Conservation (phyloP, 92 coral and sea anemone species). For the Actinostola sp. region DNA sequence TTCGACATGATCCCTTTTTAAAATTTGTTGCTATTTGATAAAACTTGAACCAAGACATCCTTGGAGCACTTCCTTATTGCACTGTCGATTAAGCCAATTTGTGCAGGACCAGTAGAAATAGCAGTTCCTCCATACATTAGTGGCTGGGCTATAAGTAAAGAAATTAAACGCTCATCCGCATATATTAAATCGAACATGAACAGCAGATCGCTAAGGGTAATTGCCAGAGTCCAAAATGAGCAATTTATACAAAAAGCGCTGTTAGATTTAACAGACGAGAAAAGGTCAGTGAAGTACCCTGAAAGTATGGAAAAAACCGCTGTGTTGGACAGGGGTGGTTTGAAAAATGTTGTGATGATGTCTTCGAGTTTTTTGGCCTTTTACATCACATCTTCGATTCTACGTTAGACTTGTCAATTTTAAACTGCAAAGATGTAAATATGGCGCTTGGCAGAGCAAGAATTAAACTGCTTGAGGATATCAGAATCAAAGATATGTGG, state of each 20-base stretch:
- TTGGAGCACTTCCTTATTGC: background rate
- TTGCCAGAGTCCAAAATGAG: too few relatives aligned
- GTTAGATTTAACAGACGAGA: background rate
- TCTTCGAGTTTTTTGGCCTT: background rate
- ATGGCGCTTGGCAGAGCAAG: background rate
- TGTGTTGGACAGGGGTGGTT: background rate
- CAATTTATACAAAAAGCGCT: too few relatives aligned
- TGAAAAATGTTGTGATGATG: conserved; percentile 1
- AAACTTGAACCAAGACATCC: background rate
- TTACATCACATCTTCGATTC: background rate
- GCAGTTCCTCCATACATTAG: conserved; percentile 42
- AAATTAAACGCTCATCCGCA: too few relatives aligned
- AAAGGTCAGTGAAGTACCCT: background rate
- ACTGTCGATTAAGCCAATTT: conserved; percentile 6
- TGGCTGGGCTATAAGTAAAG: conserved; percentile 33
- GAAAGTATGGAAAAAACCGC: background rate
- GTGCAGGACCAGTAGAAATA: conserved; percentile 16
- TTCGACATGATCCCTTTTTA: too few relatives aligned
- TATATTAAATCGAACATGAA: too few relatives aligned
- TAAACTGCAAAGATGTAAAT: background rate
- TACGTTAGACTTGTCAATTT: background rate
- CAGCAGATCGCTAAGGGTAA: too few relatives aligned
- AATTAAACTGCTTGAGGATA: background rate
- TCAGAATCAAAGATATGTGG: background rate
- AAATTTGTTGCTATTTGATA: background rate